A percentile compares a stretch with the other conserved stretches of the same genome.
Evolutionary conservation across 1,140 invertebrate genomes (phyloP).

Genomic region (Mylabris phalerata): DNA sequence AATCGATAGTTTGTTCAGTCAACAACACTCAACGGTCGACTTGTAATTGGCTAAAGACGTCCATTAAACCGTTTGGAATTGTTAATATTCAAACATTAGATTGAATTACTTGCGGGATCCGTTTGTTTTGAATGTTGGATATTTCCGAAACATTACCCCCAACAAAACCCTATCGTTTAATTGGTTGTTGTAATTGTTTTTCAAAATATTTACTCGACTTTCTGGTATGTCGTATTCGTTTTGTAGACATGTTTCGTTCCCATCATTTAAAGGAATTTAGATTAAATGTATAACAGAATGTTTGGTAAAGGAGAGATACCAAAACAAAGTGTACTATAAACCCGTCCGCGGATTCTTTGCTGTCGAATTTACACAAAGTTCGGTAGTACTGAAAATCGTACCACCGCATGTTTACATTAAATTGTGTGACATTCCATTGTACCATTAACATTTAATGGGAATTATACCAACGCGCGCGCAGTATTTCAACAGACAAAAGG

Average conservation of each 20-base stretch:
- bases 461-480: slow-evolving; percentile 31
- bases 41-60: too few species aligned
- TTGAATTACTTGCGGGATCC: slow-evolving; percentile 1
- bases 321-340: slow-evolving; percentile 12
- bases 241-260: neutral
- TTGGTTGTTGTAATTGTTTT: too few species aligned
- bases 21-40: too few species aligned
- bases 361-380: slow-evolving; percentile 36
- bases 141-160: slow-evolving; percentile 5
- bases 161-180: neutral
- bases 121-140: slow-evolving; percentile 1
- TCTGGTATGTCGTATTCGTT: too few species aligned
- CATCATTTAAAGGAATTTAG: slow-evolving; percentile 31
- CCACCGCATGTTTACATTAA: slow-evolving; percentile 34
- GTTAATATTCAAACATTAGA: too few species aligned
- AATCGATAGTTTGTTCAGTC: too few species aligned
- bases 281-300: slow-evolving; percentile 24
- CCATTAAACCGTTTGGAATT: too few species aligned
- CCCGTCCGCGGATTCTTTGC: slow-evolving; percentile 24
- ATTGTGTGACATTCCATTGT: slow-evolving; percentile 38
- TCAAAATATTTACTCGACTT: too few species aligned
- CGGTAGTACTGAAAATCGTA: slow-evolving; percentile 28
- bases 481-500: slow-evolving; percentile 37
- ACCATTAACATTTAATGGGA: slow-evolving; percentile 42
- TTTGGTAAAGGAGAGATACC: slow-evolving; percentile 9